Evolutionary conservation across 2,888 invertebrate genomes (phyloP).

Genomic region (Archips crataeganus): DNA sequence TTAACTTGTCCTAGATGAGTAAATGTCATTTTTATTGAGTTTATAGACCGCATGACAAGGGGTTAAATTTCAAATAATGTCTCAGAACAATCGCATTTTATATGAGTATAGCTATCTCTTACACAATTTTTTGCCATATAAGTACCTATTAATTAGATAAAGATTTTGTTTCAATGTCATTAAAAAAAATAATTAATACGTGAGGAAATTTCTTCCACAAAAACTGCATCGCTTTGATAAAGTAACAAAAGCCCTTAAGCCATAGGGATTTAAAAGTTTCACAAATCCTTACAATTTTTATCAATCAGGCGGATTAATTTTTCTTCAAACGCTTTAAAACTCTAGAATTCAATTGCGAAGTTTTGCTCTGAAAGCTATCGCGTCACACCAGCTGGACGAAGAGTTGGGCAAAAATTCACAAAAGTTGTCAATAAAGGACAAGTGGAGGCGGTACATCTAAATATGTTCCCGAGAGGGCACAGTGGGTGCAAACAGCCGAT

Average conservation of each 20-base stretch:
- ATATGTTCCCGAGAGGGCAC: constrained; percentile 64
- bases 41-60: no score
- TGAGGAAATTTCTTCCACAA: neutral
- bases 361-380: constrained; percentile 42
- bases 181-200: neutral
- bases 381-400: constrained; percentile 44
- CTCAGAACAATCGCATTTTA: no score
- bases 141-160: no score
- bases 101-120: no score
- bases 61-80: no score
- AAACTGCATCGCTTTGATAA: constrained; percentile 26
- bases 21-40: no score
- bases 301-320: constrained; percentile 21
- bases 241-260: constrained; percentile 32
- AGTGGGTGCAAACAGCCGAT: constrained; percentile 81
- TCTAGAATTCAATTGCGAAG: neutral
- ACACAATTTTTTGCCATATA: no score
- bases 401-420: constrained; percentile 49
- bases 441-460: constrained; percentile 60
- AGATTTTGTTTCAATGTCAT: no score
- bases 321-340: constrained; percentile 1
- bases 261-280: constrained; percentile 24
- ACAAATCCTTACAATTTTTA: constrained; percentile 29
- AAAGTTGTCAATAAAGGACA: constrained; percentile 57
- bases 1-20: no score